These are phyloP conservation scores for Ctenomys sociabilis DNA, from an alignment of 2,113 vertebrate genomes.

Conservation along the genomic window DNA sequence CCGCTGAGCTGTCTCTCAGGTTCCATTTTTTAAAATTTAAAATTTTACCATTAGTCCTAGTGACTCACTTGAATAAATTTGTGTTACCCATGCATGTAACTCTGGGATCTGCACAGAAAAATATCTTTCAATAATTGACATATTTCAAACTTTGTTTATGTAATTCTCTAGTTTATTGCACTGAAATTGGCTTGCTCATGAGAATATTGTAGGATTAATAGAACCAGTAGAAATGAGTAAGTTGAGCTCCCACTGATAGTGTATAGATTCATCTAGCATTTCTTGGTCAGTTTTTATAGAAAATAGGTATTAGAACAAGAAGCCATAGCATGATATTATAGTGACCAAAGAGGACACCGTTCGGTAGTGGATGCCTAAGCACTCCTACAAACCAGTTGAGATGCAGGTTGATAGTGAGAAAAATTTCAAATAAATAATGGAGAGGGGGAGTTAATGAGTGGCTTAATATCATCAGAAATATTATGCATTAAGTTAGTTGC, in stretches of 20 bases:
- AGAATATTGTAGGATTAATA: neutral
- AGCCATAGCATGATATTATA: neutral
- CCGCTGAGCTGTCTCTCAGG: too few relatives aligned
- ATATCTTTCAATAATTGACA: neutral
- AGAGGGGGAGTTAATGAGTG: rapidly evolving
- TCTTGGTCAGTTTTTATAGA: neutral
- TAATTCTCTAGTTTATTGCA: neutral
- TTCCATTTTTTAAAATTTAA: neutral
- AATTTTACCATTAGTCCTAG: neutral
- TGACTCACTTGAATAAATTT: neutral
- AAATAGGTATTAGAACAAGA: neutral
- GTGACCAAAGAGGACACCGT: neutral
- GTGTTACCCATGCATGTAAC: neutral
- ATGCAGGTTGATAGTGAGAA: neutral
- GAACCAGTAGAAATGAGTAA: neutral
- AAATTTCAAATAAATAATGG: neutral
- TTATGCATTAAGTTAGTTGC: neutral
- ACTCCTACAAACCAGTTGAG: neutral
- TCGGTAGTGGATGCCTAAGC: neutral
- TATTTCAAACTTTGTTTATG: neutral
- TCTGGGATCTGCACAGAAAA: neutral
- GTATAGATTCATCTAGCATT: neutral
- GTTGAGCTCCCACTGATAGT: neutral
- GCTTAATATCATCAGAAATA: neutral
- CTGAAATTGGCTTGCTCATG: neutral